Evolutionary conservation across 1,140 invertebrate species (phyloP).

Genomic region (Probaryconus sp.): DNA sequence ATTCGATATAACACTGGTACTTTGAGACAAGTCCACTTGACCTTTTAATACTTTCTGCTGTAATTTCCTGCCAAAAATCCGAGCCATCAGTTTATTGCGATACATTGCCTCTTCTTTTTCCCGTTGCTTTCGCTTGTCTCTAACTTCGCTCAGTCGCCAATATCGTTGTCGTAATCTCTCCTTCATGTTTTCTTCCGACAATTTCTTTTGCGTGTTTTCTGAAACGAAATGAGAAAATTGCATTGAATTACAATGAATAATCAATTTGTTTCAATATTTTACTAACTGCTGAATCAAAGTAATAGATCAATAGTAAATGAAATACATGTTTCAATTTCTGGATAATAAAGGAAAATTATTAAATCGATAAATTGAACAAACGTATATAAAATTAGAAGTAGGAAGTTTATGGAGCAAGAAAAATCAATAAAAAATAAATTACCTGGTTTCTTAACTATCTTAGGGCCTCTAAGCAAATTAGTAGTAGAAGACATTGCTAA

Average conservation of each 20-base stretch:
- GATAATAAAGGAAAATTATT: too few species aligned
- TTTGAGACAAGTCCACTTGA: slow-evolving; percentile 78
- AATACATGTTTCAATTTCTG: too few species aligned
- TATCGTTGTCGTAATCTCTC: slow-evolving; percentile 77
- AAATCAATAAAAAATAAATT: too few species aligned
- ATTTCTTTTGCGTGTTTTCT: slow-evolving; percentile 72
- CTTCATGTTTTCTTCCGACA: slow-evolving; percentile 76
- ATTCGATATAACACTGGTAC: slow-evolving; percentile 77
- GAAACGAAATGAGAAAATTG: slow-evolving; percentile 16
- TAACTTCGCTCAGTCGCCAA: slow-evolving; percentile 75
- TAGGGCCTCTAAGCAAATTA: slow-evolving; percentile 58
- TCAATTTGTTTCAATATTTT: too few species aligned
- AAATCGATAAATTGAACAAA: neutral
- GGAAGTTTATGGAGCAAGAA: too few species aligned
- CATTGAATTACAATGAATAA: neutral
- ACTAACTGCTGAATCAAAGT: neutral
- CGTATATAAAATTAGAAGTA: neutral
- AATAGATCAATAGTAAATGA: neutral
- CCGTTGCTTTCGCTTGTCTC: slow-evolving; percentile 72
- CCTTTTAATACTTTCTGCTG: slow-evolving; percentile 78
- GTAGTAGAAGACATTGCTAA: slow-evolving; percentile 70
- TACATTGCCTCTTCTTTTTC: slow-evolving; percentile 77
- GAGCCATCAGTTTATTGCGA: slow-evolving; percentile 80
- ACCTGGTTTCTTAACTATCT: slow-evolving; percentile 63
- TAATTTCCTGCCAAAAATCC: slow-evolving; percentile 79